A percentile compares a stretch with the other conserved stretches of the same genome.
phyloP scores from a whole-genome alignment of 2,113 vertebrate genomes.

The Athene cunicularia region DNA sequence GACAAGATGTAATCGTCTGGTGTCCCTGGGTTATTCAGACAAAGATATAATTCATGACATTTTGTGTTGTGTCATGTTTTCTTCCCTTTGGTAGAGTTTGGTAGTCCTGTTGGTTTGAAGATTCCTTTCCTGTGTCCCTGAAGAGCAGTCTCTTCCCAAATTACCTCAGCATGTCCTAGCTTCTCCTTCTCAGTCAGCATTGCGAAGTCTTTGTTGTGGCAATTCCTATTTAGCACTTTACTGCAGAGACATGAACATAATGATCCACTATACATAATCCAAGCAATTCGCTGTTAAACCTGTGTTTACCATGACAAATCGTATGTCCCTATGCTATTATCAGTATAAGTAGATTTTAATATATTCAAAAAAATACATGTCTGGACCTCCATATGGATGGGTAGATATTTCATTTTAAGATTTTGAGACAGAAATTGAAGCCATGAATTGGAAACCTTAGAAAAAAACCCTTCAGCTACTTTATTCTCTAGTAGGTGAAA shows the following conservation, averaged over 20 bases:
- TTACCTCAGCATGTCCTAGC: background rate
- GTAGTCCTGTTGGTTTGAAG: background rate
- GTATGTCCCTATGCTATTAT: background rate
- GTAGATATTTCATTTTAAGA: background rate
- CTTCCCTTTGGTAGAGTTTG: background rate
- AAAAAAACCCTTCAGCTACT: background rate
- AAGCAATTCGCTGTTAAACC: background rate
- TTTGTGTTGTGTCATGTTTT: background rate
- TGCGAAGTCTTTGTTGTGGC: background rate
- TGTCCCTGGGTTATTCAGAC: background rate
- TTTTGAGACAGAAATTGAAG: background rate
- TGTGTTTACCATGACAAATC: background rate
- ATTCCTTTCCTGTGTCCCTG: background rate
- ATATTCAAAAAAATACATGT: background rate
- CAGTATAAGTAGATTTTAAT: background rate
- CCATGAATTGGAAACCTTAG: background rate
- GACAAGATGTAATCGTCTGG: accelerated
- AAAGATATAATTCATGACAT: accelerated
- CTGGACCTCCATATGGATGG: background rate
- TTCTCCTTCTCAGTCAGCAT: background rate
- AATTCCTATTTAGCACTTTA: background rate
- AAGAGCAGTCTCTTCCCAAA: background rate
- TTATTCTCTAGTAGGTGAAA: background rate
- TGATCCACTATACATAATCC: background rate
- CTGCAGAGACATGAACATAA: background rate